phyloP scores from a whole-genome alignment of 2,888 invertebrate species.

The Autographa pulchrina region DNA sequence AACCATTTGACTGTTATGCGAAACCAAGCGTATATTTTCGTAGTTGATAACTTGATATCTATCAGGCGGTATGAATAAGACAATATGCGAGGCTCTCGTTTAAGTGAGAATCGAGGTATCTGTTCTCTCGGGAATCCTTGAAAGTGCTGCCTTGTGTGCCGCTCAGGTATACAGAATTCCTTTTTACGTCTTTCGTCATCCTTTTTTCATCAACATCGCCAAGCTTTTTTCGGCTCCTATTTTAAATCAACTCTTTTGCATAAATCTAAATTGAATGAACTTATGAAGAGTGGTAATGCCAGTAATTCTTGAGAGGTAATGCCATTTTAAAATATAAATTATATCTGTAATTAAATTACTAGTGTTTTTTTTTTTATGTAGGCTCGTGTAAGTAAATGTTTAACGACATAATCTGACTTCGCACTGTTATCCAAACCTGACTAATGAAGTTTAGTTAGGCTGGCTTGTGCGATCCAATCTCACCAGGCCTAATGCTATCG shows the following conservation, averaged over 20 bases:
- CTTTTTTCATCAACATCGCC: constrained; percentile 6
- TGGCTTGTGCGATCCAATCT: constrained; percentile 81
- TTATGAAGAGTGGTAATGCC: not conserved
- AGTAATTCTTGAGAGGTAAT: not conserved
- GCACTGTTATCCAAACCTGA: constrained; percentile 77
- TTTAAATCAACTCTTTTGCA: constrained; percentile 36
- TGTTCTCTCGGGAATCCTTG: constrained; percentile 33
- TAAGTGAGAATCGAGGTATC: constrained; percentile 54
- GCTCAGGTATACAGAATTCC: constrained; percentile 18
- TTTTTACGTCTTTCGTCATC: constrained; percentile 18
- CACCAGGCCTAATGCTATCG: constrained; percentile 63
- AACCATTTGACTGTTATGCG: not conserved
- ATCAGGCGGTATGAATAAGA: constrained; percentile 56
- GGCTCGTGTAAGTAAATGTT: constrained; percentile 47
- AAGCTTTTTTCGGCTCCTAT: constrained; percentile 9
- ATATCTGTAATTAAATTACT: not conserved
- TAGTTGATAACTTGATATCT: constrained; percentile 34
- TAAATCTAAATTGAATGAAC: constrained; percentile 47
- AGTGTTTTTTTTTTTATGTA: not conserved
- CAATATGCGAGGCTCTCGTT: constrained; percentile 48
- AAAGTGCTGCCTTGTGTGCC: constrained; percentile 32
- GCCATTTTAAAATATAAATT: not conserved
- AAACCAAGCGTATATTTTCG: constrained; percentile 16
- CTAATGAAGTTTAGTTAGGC: constrained; percentile 85
- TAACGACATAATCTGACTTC: constrained; percentile 68